Evolutionary conservation across 2,888 invertebrate genomes (phyloP).

Genomic region (Hybos culiciformis): DNA sequence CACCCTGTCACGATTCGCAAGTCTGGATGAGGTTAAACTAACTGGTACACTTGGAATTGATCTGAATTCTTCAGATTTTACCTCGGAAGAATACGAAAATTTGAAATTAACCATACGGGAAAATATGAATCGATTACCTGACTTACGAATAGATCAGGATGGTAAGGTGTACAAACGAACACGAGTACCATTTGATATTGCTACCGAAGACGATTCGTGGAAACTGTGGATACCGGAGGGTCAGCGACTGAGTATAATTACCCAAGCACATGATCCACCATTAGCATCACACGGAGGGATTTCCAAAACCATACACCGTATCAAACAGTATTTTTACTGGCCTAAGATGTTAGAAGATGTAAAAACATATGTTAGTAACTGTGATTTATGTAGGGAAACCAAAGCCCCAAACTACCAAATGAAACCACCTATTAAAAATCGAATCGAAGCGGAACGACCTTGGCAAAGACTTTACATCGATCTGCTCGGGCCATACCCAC

Average conservation of each 20-base stretch:
- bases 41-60: neutral
- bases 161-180: slow-evolving; percentile 4
- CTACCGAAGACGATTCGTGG: slow-evolving; percentile 4
- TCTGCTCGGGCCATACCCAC: slow-evolving; percentile 13
- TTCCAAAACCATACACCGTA: slow-evolving; percentile 6
- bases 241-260: slow-evolving; percentile 4
- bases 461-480: slow-evolving; percentile 12
- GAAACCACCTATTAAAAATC: slow-evolving; percentile 12
- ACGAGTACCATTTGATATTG: neutral
- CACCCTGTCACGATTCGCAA: slow-evolving; percentile 8
- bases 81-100: slow-evolving; percentile 4
- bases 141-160: slow-evolving; percentile 6
- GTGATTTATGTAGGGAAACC: slow-evolving; percentile 6
- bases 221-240: slow-evolving; percentile 7
- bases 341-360: slow-evolving; percentile 12
- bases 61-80: slow-evolving; percentile 3
- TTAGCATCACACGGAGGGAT: slow-evolving; percentile 8
- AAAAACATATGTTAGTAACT: neutral
- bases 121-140: slow-evolving; percentile 6
- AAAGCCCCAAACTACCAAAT: slow-evolving; percentile 7
- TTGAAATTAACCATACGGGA: neutral
- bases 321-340: slow-evolving; percentile 13
- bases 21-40: neutral
- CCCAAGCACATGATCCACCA: slow-evolving; percentile 3
- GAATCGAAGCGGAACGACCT: slow-evolving; percentile 1